Base-by-base conservation (phyloP, 1,140 invertebrate species). In the Achroia grisella region DNA sequence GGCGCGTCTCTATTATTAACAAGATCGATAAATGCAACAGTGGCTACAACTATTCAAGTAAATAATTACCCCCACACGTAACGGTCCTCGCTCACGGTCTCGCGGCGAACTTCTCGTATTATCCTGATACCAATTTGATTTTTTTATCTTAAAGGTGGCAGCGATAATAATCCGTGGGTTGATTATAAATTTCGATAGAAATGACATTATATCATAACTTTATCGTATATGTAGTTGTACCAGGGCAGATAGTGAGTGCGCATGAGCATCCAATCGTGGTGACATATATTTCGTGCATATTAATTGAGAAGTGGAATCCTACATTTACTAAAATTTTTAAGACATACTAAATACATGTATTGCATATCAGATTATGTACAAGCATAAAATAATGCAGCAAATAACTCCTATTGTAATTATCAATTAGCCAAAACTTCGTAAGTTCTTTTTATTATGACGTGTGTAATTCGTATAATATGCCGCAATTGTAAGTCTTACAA, bases 1-100 rank as follows among this genome's bases (percentile, higher is more conserved):
- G 40, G 12, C 28, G 43, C 48, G 41, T 44, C 53, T 50, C 51
- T 66, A 52, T 63, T 64, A 73, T 76, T 65, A 69, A 23, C 17
- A 23, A 23, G 17, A 23, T 3, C 6, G 2, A 23, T 23, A 3
- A 3, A 63, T 48, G 39, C 36, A 31, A 31, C 35, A 23, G 40
- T 35, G 34, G 47, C 37, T 48, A 37, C 17, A 23, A 27, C 31
- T 42, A 46, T 45, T 39, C 41, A 41, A 29, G 34, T 34, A 42
- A 13, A 32, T 47, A 47, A 39, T 40, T 47, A 11, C 17, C 44
- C 4, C 2, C 6, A 6, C 17, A 23, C 4, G 14, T 17, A 37
- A 37, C 35, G 35, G 14, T 17, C 17, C 4, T 3, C 6, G 17
- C 17, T 3, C 17, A 3, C 6, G 17, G 2, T 3, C 17, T 23